Percentiles rank a stretch among this genome's conserved stretches.
These are phyloP conservation scores for Crambe crambe DNA, from an alignment of 37 sponge, comb jelly and placozoan genomes.

Conservation along the genomic window DNA sequence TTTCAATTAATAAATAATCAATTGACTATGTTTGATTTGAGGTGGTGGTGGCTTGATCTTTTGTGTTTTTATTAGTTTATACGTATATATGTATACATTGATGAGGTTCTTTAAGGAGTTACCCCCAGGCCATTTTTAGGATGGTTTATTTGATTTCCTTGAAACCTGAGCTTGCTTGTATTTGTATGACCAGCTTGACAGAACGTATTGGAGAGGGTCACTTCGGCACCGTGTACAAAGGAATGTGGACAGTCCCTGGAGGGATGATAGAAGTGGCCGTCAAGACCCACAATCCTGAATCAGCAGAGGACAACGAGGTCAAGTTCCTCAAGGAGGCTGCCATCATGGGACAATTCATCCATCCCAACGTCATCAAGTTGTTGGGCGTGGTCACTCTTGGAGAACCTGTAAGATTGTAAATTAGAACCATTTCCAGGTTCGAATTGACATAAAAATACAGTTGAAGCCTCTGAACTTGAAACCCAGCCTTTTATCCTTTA, in stretches of 20 bases:
- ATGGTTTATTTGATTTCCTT: too few species aligned
- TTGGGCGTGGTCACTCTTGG: slow-evolving; percentile 71
- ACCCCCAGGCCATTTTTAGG: too few species aligned
- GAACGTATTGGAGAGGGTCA: slow-evolving; percentile 47
- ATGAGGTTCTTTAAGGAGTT: too few species aligned
- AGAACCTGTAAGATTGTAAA: slow-evolving; percentile 52
- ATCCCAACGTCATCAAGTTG: slow-evolving; percentile 66
- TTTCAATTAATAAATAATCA: too few species aligned
- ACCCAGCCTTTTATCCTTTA: too few species aligned
- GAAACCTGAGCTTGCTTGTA: too few species aligned
- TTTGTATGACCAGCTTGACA: background rate
- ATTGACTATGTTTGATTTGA: too few species aligned
- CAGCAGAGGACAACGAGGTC: slow-evolving; percentile 23
- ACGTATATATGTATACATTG: too few species aligned
- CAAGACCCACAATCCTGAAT: slow-evolving; percentile 37
- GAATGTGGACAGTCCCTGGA: slow-evolving; percentile 38
- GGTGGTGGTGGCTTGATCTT: too few species aligned
- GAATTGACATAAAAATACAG: background rate
- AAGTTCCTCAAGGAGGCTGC: slow-evolving; percentile 72
- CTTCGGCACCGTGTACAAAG: slow-evolving; percentile 65
- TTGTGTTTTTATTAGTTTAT: too few species aligned
- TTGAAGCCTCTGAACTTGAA: background rate
- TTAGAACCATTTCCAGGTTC: background rate
- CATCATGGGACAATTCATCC: slow-evolving; percentile 75
- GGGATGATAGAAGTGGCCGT: slow-evolving; percentile 52